Evolutionary conservation across 2,113 vertebrate species (phyloP).

Genomic region (Trogon surrucura): DNA sequence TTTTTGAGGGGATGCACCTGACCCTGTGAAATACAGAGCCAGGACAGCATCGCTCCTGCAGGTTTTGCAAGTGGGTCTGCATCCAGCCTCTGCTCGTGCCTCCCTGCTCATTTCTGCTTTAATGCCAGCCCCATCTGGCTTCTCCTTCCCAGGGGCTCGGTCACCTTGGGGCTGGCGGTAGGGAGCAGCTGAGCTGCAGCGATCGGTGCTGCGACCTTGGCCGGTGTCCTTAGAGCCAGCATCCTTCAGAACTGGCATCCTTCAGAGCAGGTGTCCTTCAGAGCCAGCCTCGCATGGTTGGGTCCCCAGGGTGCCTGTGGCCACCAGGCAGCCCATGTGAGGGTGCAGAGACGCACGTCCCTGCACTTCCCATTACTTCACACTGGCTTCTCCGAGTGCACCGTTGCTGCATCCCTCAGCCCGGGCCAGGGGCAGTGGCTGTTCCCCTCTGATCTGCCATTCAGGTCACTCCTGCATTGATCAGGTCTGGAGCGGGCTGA

Average conservation of each 20-base stretch:
- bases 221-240: background rate
- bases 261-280: background rate
- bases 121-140: background rate
- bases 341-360: accelerated
- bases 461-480: background rate
- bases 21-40: no score
- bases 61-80: background rate
- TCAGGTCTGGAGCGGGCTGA: background rate
- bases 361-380: accelerated
- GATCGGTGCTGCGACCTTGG: background rate
- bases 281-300: background rate
- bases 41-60: background rate
- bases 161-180: background rate
- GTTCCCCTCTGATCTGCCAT: background rate
- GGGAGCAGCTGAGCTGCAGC: background rate
- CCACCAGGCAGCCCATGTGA: background rate
- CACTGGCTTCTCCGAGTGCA: accelerated
- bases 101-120: background rate
- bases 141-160: background rate
- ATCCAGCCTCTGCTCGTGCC: background rate
- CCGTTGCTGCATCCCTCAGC: background rate
- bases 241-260: background rate
- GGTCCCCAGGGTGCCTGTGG: background rate
- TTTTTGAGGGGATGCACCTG: background rate
- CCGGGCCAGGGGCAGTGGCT: background rate